Evolutionary conservation across 2,113 vertebrate genomes (phyloP).

Genomic region (Peromyscus maniculatus): DNA sequence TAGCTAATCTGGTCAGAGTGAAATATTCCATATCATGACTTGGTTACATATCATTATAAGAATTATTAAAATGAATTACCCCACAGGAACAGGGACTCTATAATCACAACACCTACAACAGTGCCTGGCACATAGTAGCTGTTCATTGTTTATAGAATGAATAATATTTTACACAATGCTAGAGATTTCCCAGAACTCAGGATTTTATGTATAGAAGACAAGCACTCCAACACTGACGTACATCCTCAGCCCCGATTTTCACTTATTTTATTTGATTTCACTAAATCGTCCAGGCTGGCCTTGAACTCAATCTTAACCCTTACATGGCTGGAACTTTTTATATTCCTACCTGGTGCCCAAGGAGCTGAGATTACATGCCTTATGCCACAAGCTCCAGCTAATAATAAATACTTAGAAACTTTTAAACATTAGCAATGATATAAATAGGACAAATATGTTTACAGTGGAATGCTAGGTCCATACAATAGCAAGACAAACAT

Average conservation of each 20-base stretch:
- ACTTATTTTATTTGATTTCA: neutral
- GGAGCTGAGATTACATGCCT: neutral
- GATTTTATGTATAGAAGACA: no score
- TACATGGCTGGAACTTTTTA: neutral
- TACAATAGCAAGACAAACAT: neutral
- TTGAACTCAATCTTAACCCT: neutral
- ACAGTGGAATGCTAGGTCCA: neutral
- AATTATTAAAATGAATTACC: neutral
- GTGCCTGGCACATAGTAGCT: neutral
- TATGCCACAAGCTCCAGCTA: neutral
- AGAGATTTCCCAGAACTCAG: neutral
- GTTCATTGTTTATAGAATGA: neutral
- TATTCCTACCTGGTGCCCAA: neutral
- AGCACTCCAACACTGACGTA: no score
- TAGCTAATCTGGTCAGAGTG: neutral
- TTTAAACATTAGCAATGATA: neutral
- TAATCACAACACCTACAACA: neutral
- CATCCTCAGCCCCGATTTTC: neutral
- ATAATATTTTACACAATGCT: neutral
- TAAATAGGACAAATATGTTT: neutral
- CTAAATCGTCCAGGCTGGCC: neutral
- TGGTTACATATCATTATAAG: neutral
- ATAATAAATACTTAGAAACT: neutral
- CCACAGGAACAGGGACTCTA: neutral
- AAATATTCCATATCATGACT: neutral